Evolutionary conservation across 1,140 invertebrate species (phyloP), one percentile per base, ranked within the genome.

Genomic region (Macrobrachium rosenbergii): DNA sequence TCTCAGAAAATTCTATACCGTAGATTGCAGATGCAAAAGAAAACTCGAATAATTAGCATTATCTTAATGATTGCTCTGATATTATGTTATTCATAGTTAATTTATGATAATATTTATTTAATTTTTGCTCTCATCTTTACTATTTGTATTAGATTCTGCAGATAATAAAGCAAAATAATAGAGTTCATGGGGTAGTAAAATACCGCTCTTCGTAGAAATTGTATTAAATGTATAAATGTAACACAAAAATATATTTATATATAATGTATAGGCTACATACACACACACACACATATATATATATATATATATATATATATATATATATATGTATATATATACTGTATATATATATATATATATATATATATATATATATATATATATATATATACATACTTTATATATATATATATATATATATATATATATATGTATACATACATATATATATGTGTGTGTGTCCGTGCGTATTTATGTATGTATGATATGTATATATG

Each of bases 261-360:
- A 52, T 52, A 52, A 52, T 52, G 10, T 52, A 52, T 52, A 52
- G 45, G 45, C 45, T 52, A 52, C 10, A 52, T 52, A 52, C 10
- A 52, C 10, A 52, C 10, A 52, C 10, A 52, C 10, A 52, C 10
- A 52, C 10, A 52, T 52, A 52, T 52, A 52, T 52, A 52, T 52
- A 52, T 28, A 72, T 28, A 72, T 28, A 72, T 28, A 72, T 23
- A 69, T 69, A 69, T 69, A 69, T 69, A 69, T 69, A 23, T 69
- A 69, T 69, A 7, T 23, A 69, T 69, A 21, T 69, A 69, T 69
- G n/a, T 69, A 69, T 69, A 69, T 69, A 69, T 69, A 72, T 23
- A 69, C n/a, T n/a, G n/a, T 5, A 72, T 23, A 23, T 23, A 72
- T 23, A 72, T 23, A 72, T 23, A 69, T 17, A 69, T 17, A 69